Base-by-base conservation (phyloP, 1,140 invertebrate species). In the Bactericera cockerelli region DNA sequence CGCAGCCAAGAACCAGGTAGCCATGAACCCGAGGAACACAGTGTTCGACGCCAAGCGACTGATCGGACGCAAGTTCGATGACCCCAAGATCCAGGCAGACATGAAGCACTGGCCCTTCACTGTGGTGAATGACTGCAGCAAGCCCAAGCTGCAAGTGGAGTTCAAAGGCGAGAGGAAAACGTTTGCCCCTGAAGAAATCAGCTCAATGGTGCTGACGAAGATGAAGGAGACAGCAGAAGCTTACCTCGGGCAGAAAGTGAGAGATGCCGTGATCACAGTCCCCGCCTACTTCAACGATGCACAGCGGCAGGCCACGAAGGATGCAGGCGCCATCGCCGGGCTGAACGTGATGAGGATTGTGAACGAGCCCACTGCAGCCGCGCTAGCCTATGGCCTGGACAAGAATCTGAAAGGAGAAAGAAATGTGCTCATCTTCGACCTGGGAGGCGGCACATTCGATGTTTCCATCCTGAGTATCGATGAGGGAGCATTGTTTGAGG, bases 381-480 rank as follows among this genome's bases (percentile, higher is more conserved):
- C 87, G 19, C 69, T 91, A 4, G 87, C 87, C 26, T 91, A 91
- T 67, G 88, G 87, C 16, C 70, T 90, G 8, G 87, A 90, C 66
- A 90, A 89, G 68, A 86, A 89, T 63, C 71, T 87, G 1, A 78
- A 82, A 75, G 89, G 89, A 19, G 81, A 81, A 63, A 81, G 79
- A 60, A 86, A 83, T 67, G 80, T 87, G 0, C 70, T 86, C 0
- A 84, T 86, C 28, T 87, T 85, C 61, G 84, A 86, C 69, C 72
- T 86, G 25, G 84, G 83, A 10, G 84, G 83, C 55, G 83, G 84
- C 13, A 85, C 83, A 54, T 86, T 86, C 61, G 90, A 94, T 72
- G 89, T 93, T 0, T 93, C 89, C 19, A 82, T 93, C 56, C 72
- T 94, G 1, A 80, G 83, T 55, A 93, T 94, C 69, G 84, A 87